Conservation (phyloP, 2,888 invertebrate genomes). For the Tachina lurida region DNA sequence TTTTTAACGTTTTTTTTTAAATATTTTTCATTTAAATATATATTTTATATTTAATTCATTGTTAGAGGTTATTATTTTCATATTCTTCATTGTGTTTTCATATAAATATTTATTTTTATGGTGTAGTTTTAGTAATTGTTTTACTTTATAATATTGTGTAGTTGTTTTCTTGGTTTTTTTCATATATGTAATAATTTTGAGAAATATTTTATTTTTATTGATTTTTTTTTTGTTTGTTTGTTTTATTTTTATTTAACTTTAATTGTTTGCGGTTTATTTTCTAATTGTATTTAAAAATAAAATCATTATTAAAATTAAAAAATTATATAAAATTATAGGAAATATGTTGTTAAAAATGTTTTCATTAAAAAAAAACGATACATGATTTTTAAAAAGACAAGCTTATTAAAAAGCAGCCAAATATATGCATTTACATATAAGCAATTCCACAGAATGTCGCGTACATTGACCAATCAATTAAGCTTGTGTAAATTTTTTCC, state of each 20-base stretch:
- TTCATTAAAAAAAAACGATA: background rate
- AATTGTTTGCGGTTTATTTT: background rate
- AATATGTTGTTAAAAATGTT: constrained; percentile 14
- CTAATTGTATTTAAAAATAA: constrained; percentile 34
- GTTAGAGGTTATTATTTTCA: constrained; percentile 20
- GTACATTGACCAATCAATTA: no score
- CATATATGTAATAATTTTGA: background rate
- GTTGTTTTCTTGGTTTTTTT: no score
- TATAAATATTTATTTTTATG: constrained; percentile 4
- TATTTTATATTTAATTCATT: constrained; percentile 58
- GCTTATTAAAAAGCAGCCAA: constrained; percentile 32
- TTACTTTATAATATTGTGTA: background rate
- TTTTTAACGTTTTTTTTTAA: constrained; percentile 28
- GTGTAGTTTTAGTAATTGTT: constrained; percentile 17
- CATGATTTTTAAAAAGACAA: background rate
- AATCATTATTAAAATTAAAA: constrained; percentile 18
- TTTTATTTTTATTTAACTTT: constrained; percentile 28
- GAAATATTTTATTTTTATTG: constrained; percentile 12
- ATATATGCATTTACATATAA: background rate
- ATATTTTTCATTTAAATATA: constrained; percentile 11
- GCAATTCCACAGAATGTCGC: no score
- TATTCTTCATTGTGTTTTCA: constrained; percentile 7
- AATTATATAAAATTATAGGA: constrained; percentile 46
- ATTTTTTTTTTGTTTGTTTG: constrained; percentile 24
- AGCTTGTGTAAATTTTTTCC: no score